Conservation (phyloP, 2,888 invertebrate species). For the Pterostichus madidus region DNA sequence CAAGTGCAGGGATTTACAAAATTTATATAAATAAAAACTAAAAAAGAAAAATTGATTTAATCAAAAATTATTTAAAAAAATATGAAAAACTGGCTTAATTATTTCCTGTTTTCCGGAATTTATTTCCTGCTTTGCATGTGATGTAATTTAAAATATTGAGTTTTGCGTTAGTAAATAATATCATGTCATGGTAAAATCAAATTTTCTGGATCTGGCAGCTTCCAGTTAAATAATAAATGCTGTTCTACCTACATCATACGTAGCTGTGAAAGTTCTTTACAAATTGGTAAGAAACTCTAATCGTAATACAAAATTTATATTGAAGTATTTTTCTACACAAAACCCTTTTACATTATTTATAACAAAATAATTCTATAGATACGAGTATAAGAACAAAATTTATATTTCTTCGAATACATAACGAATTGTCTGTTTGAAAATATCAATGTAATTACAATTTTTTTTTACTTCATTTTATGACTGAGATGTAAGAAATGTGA, state of each 20-base stretch:
- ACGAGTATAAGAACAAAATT: too few species aligned
- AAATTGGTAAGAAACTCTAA: conserved; percentile 18
- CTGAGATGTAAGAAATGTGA: too few species aligned
- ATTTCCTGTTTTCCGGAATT: background rate
- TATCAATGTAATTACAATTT: too few species aligned
- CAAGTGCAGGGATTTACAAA: too few species aligned
- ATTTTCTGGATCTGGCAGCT: conserved; percentile 37
- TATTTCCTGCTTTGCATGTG: conserved; percentile 19
- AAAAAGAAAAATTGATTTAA: too few species aligned
- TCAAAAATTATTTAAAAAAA: too few species aligned
- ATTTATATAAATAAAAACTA: too few species aligned
- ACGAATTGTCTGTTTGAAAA: too few species aligned
- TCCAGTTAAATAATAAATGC: conserved; percentile 37
- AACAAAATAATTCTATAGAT: background rate
- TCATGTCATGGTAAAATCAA: conserved; percentile 33
- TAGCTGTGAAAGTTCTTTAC: conserved; percentile 22
- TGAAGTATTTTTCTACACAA: conserved; percentile 5
- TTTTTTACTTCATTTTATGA: too few species aligned
- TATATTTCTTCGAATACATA: too few species aligned
- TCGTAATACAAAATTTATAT: conserved; percentile 15
- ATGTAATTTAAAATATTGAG: conserved; percentile 35
- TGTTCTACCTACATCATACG: conserved; percentile 23
- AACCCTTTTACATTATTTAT: conserved; percentile 1
- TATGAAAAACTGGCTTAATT: too few species aligned
- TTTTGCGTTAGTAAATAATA: conserved; percentile 35